Evolutionary conservation across 1,140 invertebrate genomes (phyloP), one percentile per base, ranked within the genome.

Genomic region (Pentalonia nigronervosa): DNA sequence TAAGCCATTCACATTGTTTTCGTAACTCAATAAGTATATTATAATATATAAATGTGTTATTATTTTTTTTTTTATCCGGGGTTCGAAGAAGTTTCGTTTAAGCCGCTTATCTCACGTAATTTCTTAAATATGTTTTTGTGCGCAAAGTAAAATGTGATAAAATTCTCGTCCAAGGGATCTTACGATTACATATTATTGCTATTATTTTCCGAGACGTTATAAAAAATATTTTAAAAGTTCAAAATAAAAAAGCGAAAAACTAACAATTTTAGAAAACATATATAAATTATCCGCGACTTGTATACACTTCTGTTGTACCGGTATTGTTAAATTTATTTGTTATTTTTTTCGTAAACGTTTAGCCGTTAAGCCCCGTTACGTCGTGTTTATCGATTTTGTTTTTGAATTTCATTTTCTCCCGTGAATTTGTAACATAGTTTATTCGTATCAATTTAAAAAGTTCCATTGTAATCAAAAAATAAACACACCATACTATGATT

Each of bases 301-400:
- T 76, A 76, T 14, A n/a, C 25, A 11, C 60, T 0, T 7, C 30
- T 4, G 60, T 76, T 34, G 11, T n/a, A n/a, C 60, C n/a, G 60
- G 30, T n/a, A 17, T 76, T 14, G 60, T 76, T 76, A 76, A 76
- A 76, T 76, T n/a, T 76, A 76, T 76, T 76, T 76, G n/a, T 76
- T 76, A n/a, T 76, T 76, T 76, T 50, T 76, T 76, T 76, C n/a
- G 60, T 76, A n/a, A 76, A 76, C n/a, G n/a, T 76, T 76, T 76
- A 76, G 60, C 60, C 1, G 60, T n/a, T 76, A 76, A 76, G 60
- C 60, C n/a, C 14, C 14, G 30, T 34, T 76, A 76, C 14, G 17
- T 76, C 14, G 17, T 76, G 30, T 34, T 76, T 76, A 76, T 76
- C 60, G 60, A 76, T 76, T 76, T 76, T 76, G 11, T 76, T 76